phyloP scores from a whole-genome alignment of 1,140 invertebrate species.

The Halictus rubicundus region DNA sequence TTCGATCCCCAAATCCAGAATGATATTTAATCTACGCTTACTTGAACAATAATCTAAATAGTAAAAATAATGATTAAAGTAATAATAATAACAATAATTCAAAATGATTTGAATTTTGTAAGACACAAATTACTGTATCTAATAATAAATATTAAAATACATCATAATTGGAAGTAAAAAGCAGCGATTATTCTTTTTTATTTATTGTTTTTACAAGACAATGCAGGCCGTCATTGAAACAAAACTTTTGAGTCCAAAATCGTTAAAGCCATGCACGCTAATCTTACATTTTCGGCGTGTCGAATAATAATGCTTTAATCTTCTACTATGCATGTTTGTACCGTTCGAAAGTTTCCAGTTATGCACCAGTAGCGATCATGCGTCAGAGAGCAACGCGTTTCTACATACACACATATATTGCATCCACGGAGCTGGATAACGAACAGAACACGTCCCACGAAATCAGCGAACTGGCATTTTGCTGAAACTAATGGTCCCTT shows the following conservation, averaged over 20 bases:
- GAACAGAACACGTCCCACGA: neutral
- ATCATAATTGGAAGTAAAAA: too few species aligned
- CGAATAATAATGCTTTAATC: neutral
- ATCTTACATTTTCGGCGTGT: neutral
- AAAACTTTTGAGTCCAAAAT: neutral
- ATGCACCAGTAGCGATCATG: neutral
- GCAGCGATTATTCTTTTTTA: too few species aligned
- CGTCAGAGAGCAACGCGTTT: neutral
- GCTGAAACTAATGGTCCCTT: constrained; percentile 27
- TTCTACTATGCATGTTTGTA: neutral
- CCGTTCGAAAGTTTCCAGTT: neutral
- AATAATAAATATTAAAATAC: too few species aligned
- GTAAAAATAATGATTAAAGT: too few species aligned
- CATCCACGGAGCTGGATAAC: constrained; percentile 4
- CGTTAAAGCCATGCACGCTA: neutral
- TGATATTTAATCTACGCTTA: too few species aligned
- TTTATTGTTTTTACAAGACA: too few species aligned
- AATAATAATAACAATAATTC: too few species aligned
- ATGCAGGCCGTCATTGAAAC: neutral
- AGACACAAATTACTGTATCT: too few species aligned
- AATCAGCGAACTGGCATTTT: constrained; percentile 22
- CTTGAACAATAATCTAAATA: too few species aligned
- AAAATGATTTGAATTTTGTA: too few species aligned
- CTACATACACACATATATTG: neutral
- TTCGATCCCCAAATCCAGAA: too few species aligned